Base-by-base conservation (phyloP, 2,113 vertebrate genomes). In the Salminus brasiliensis region DNA sequence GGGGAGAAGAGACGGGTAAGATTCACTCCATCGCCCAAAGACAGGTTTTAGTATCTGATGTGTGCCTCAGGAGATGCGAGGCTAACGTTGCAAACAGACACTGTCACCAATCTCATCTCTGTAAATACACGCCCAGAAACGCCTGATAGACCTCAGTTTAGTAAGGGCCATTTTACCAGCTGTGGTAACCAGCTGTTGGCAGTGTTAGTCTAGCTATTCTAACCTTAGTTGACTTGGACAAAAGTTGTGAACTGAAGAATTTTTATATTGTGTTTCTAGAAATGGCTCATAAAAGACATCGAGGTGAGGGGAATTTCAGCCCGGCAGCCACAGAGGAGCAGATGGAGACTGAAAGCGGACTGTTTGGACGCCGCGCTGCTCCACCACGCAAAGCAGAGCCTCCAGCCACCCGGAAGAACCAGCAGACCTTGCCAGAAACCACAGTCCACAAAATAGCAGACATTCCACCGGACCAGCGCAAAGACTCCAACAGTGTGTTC, bases 401-500 rank as follows among this genome's bases (percentile, higher is more conserved):
- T 0, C 82, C 91, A 0, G 74, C 80, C 0, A 29, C 76, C 68
- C 92, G 88, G 1, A 95, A 92, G 83, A 91, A 88, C 73, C 95
- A 91, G 43, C 90, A 88, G 0, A 87, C 70, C 0, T 84, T 73
- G 0, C 43, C 84, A 1, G 88, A 88, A 2, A 76, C 89, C 0
- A 43, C 29, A 30, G 84, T 82, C 94, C 18, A 1, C 8, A 62
- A 92, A 2, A 0, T 86, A 29, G 92, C 91, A 47, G 93, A 90
- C 1, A 89, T 94, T n/a, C 43, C 85, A 0, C 93, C 93, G 0
- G 95, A 98, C 86, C 92, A 94, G 36, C 94, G 91, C 47, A 96
- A 96, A 36, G 96, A 99, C 1, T 86, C 77, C 0, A 66, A 91
- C 83, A 98, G 96, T 0, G 96, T 99, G 12, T 99, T 99, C 6